phyloP scores from a whole-genome alignment of 1,140 invertebrate species.

The Glomeris maerens region DNA sequence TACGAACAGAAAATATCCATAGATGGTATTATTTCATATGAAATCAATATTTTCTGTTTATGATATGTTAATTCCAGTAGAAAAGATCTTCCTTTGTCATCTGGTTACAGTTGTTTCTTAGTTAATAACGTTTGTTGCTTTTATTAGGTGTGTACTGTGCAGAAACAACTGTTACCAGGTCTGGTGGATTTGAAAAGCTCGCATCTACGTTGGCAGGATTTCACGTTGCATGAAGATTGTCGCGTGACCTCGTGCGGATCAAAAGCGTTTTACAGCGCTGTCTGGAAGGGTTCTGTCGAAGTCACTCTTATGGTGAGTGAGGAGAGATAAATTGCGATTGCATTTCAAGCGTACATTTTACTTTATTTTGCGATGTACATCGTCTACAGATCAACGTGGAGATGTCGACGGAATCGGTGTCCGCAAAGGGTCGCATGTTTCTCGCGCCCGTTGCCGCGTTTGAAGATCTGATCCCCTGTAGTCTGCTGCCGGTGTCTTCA shows the following conservation, averaged over 20 bases:
- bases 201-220: slow-evolving; percentile 4
- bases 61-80: background rate
- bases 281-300: background rate
- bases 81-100: background rate
- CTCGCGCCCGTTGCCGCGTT: slow-evolving; percentile 60
- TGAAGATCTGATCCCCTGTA: slow-evolving; percentile 51
- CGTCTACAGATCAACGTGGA: too few relatives aligned
- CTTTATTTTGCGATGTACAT: too few relatives aligned
- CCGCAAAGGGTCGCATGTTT: too few relatives aligned
- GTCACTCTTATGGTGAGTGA: slow-evolving; percentile 5
- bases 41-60: too few relatives aligned
- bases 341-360: too few relatives aligned
- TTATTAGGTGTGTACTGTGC: background rate
- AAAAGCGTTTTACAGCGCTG: slow-evolving; percentile 4
- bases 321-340: too few relatives aligned
- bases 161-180: too few relatives aligned
- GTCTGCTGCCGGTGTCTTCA: too few relatives aligned
- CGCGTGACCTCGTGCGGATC: background rate
- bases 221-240: background rate
- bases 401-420: too few relatives aligned
- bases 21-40: too few relatives aligned
- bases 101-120: background rate
- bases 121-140: background rate
- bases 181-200: background rate
- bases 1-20: too few relatives aligned